A percentile compares a stretch with the other conserved stretches of the same genome.
Conservation (phyloP, 2,888 invertebrate species). For the Chromoteleia sp. region DNA sequence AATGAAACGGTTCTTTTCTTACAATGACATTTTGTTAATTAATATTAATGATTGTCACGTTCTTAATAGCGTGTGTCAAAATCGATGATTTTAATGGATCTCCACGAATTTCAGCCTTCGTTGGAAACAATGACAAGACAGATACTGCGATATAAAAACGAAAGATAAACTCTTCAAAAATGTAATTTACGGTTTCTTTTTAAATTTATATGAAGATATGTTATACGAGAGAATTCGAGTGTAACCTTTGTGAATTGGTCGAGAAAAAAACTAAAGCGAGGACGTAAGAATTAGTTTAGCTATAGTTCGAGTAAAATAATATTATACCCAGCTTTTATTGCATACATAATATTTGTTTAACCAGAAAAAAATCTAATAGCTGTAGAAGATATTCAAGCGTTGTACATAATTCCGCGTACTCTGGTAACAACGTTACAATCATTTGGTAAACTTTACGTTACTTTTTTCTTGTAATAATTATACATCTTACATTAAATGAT, state of each 20-base stretch:
- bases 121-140: constrained; percentile 56
- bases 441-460: constrained; percentile 12
- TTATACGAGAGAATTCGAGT: constrained; percentile 4
- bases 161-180: constrained; percentile 37
- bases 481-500: no score
- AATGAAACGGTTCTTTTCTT: constrained; percentile 7
- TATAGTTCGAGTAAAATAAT: constrained; percentile 20
- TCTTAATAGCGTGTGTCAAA: neutral
- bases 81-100: constrained; percentile 23
- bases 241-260: constrained; percentile 19
- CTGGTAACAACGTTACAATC: neutral
- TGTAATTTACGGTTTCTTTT: constrained; percentile 40
- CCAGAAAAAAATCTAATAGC: constrained; percentile 1
- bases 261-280: constrained; percentile 27
- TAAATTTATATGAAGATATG: constrained; percentile 11
- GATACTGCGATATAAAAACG: constrained; percentile 32
- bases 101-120: constrained; percentile 13
- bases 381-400: neutral
- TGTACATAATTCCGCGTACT: neutral
- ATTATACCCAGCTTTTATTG: neutral
- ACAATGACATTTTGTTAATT: constrained; percentile 37
- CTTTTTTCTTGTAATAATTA: neutral
- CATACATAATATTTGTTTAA: constrained; percentile 14
- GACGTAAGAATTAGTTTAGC: constrained; percentile 33
- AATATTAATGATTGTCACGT: constrained; percentile 54